Conservation (phyloP, 2,797 vertebrate species). For the Mycteria americana region DNA sequence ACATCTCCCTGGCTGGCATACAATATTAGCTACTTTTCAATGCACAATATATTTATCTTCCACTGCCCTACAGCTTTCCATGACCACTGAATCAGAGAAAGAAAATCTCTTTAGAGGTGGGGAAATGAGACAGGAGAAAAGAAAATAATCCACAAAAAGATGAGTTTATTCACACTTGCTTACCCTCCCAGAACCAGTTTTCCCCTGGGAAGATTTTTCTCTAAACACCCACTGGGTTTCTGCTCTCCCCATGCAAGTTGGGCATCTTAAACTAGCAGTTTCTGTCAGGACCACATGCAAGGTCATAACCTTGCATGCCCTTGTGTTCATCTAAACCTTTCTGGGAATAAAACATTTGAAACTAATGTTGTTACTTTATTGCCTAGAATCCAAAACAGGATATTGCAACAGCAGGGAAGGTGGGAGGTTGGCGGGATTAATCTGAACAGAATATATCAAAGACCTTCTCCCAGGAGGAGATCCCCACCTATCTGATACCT, state of each 20-base stretch:
- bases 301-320: neutral
- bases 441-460: conserved; percentile 2
- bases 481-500: neutral
- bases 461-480: neutral
- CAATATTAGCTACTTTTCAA: neutral
- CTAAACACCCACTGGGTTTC: neutral
- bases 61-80: neutral
- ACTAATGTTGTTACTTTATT: neutral
- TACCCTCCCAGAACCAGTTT: conserved; percentile 17
- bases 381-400: conserved; percentile 22
- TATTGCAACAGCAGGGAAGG: conserved; percentile 40
- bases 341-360: conserved; percentile 12
- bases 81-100: neutral
- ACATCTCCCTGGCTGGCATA: neutral
- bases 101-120: neutral
- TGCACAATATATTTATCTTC: neutral
- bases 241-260: neutral
- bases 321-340: neutral
- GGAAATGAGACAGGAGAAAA: neutral
- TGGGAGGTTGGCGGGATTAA: neutral
- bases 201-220: neutral
- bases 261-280: neutral
- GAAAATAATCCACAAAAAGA: neutral
- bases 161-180: conserved; percentile 21
- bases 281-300: neutral